Conservation (phyloP, 1,140 invertebrate genomes). For the Pteromalus puparum region DNA sequence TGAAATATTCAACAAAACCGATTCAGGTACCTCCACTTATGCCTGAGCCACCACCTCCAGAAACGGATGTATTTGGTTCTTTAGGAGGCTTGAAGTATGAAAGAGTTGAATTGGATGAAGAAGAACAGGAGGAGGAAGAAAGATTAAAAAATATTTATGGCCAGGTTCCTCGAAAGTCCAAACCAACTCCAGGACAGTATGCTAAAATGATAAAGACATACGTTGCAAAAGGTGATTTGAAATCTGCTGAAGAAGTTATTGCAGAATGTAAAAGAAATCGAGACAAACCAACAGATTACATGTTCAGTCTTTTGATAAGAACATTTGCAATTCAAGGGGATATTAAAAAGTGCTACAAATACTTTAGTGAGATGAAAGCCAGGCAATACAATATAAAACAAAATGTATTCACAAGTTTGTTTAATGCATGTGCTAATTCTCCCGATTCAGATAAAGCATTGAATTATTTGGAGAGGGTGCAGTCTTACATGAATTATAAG, state of each 20-base stretch:
- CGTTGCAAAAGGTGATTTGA: conserved; percentile 78
- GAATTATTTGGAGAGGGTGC: conserved; percentile 74
- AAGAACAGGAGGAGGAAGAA: conserved; percentile 65
- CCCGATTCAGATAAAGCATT: conserved; percentile 81
- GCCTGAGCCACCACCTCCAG: not conserved
- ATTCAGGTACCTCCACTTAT: conserved; percentile 15
- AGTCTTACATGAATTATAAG: conserved; percentile 77
- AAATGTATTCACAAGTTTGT: conserved; percentile 87
- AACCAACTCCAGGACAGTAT: conserved; percentile 79
- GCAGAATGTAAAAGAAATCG: conserved; percentile 87
- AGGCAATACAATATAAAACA: conserved; percentile 80
- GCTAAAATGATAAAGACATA: conserved; percentile 82
- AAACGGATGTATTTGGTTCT: conserved; percentile 69
- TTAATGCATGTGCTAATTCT: conserved; percentile 91
- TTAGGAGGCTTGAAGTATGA: conserved; percentile 60
- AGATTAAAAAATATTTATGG: conserved; percentile 60
- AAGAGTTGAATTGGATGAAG: conserved; percentile 61
- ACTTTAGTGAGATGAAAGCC: conserved; percentile 90
- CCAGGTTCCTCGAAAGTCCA: conserved; percentile 53
- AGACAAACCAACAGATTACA: conserved; percentile 85
- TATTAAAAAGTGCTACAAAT: conserved; percentile 87
- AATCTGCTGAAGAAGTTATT: conserved; percentile 85
- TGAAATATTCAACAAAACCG: conserved; percentile 31
- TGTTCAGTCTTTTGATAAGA: conserved; percentile 88
- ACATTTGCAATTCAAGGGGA: conserved; percentile 88